Evolutionary conservation across 1,140 invertebrate species (phyloP).

Genomic region (Drosophila varians): DNA sequence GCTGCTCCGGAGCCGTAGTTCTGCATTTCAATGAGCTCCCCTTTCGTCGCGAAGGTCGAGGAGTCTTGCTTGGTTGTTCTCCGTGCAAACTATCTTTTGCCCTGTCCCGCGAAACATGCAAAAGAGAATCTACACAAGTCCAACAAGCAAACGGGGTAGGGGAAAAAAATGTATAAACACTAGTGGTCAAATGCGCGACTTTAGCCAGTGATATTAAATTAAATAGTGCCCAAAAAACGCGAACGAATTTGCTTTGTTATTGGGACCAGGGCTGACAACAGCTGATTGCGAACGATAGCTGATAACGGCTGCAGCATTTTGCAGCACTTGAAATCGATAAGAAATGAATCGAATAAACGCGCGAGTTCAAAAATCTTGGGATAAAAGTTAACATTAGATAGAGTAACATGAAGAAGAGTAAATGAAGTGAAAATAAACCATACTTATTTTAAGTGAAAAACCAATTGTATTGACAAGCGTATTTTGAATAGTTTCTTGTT

Average conservation of each 20-base stretch:
- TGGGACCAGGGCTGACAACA: background rate
- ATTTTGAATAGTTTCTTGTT: conserved; percentile 28
- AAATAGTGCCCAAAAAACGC: conserved; percentile 54
- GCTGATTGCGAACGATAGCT: background rate
- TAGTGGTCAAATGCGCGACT: conserved; percentile 19
- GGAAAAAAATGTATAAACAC: conserved; percentile 14
- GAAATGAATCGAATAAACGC: background rate
- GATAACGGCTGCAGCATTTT: background rate
- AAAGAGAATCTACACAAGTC: conserved; percentile 63
- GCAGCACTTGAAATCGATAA: background rate
- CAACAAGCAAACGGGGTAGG: conserved; percentile 58
- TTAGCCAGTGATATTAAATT: conserved; percentile 41
- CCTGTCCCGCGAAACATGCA: conserved; percentile 55
- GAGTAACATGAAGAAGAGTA: too few species aligned
- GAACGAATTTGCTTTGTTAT: conserved; percentile 46
- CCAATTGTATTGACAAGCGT: background rate
- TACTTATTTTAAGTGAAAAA: too few species aligned
- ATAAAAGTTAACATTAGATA: too few species aligned
- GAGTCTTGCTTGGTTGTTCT: conserved; percentile 61
- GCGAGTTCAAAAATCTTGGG: background rate
- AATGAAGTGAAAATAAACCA: too few species aligned
- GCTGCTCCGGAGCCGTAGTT: conserved; percentile 64
- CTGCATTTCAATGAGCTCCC: conserved; percentile 70
- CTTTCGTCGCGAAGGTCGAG: conserved; percentile 67
- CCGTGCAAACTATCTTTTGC: conserved; percentile 68